Evolutionary conservation across 2,888 invertebrate genomes (phyloP), one percentile per base, ranked within the genome.

Genomic region (Athetis lepigone): DNA sequence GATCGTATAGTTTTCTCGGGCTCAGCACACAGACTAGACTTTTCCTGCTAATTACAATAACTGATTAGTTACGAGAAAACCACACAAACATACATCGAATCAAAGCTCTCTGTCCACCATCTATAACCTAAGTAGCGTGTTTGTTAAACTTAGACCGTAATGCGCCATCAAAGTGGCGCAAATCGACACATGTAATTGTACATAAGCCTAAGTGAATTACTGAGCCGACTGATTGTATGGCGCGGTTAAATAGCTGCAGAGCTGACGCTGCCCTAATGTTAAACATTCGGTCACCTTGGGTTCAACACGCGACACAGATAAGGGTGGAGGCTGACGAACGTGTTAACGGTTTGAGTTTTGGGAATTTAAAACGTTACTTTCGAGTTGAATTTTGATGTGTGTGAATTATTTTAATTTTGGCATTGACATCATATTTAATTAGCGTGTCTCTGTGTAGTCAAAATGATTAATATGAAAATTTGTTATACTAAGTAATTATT

Each of bases 201-300:
- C 33, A 2, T 62, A 73, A 61, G 61, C 59, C 62, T 76, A 68
- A 79, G 74, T 79, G 76, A 79, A 79, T 76, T 79, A 76, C 67
- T 46, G 67, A 54, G 54, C 60, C 13, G 49, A 67, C 43, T 66
- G 69, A 78, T 73, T 60, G 68, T 64, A 52, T 40, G 62, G 23
- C 42, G 52, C 74, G 64, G 72, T 67, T 71, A 57, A 60, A 75
- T 63, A 63, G 58, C 62, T 46, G 39, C 57, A 36, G 23, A 45
- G 59, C 45, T 49, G 64, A 21, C 49, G 39, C 19, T 18, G 19
- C 27, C 33, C 52, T 66, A 49, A 62, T 60, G 57, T 42, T n/a
- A 50, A n/a, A 5, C 43, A 42, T 36, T 40, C 36, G 78, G 64
- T 75, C 72, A 75, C 69, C 64, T 46, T 50, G 52, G 49, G 19